Conservation (phyloP, 2,888 invertebrate genomes). For the Imbricaverruca yamaguchii region DNA sequence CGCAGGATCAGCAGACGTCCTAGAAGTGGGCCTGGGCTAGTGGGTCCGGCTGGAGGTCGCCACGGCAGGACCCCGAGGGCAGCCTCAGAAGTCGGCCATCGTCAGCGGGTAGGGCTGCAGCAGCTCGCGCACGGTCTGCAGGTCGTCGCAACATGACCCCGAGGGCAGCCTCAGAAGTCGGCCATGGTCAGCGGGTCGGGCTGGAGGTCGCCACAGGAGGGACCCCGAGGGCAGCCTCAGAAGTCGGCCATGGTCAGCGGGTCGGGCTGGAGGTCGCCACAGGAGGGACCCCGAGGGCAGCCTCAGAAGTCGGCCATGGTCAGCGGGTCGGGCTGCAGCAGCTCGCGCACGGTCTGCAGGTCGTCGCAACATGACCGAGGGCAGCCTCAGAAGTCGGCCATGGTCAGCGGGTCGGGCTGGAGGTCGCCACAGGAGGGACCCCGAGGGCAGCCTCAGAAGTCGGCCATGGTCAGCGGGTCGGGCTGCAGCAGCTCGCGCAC, state of each 20-base stretch:
- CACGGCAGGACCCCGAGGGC: too few species aligned
- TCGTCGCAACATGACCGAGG: too few species aligned
- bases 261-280: too few species aligned
- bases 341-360: neutral
- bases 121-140: neutral
- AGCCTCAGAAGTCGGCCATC: neutral
- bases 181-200: too few species aligned
- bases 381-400: neutral
- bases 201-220: too few species aligned
- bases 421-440: too few species aligned
- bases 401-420: neutral
- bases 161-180: too few species aligned
- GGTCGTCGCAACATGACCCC: neutral
- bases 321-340: neutral
- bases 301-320: neutral
- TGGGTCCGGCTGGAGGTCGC: neutral
- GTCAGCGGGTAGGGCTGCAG: neutral
- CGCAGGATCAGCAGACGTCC: too few species aligned
- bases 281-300: too few species aligned
- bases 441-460: too few species aligned
- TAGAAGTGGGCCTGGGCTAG: neutral
- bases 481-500: conserved; percentile 1
- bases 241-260: neutral
- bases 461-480: neutral
- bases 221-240: too few species aligned